phyloP scores from a whole-genome alignment of 2,888 invertebrate genomes.

The Coremacera marginata region DNA sequence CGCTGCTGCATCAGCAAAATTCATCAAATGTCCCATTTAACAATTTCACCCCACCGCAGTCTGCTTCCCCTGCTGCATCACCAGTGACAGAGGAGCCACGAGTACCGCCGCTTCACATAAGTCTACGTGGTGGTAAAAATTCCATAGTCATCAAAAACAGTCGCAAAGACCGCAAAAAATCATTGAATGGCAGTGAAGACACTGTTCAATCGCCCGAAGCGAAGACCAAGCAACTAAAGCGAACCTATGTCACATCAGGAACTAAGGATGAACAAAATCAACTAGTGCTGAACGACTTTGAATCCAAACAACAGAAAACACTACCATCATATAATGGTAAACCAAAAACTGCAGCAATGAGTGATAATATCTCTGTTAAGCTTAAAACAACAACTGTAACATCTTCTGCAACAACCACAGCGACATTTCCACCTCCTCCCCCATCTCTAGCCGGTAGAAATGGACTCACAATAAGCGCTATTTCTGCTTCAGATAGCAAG shows the following conservation, averaged over 20 bases:
- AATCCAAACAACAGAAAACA: conserved; percentile 55
- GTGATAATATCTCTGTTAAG: conserved; percentile 16
- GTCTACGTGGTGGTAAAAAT: conserved; percentile 79
- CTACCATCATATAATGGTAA: conserved; percentile 54
- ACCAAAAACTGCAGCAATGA: conserved; percentile 45
- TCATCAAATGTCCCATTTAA: conserved; percentile 41
- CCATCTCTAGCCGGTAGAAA: conserved; percentile 60
- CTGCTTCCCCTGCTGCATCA: conserved; percentile 30
- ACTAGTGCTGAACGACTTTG: conserved; percentile 37
- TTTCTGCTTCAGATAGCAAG: conserved; percentile 41
- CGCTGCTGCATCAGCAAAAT: conserved; percentile 2
- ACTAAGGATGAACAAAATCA: conserved; percentile 44
- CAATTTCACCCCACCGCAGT: conserved; percentile 45
- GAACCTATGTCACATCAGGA: conserved; percentile 42
- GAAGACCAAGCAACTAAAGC: conserved; percentile 62
- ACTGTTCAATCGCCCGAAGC: conserved; percentile 61
- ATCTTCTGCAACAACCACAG: conserved; percentile 27
- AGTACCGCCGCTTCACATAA: conserved; percentile 91
- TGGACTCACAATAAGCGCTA: conserved; percentile 61
- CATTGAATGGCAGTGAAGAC: conserved; percentile 59
- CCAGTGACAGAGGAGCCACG: conserved; percentile 77
- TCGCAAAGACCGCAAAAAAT: conserved; percentile 77
- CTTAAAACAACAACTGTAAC: conserved; percentile 33
- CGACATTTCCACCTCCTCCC: conserved; percentile 41
- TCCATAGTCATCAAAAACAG: conserved; percentile 87